These are phyloP conservation scores for Serinus canaria DNA, from an alignment of 2,113 vertebrate genomes.

Conservation along the genomic window DNA sequence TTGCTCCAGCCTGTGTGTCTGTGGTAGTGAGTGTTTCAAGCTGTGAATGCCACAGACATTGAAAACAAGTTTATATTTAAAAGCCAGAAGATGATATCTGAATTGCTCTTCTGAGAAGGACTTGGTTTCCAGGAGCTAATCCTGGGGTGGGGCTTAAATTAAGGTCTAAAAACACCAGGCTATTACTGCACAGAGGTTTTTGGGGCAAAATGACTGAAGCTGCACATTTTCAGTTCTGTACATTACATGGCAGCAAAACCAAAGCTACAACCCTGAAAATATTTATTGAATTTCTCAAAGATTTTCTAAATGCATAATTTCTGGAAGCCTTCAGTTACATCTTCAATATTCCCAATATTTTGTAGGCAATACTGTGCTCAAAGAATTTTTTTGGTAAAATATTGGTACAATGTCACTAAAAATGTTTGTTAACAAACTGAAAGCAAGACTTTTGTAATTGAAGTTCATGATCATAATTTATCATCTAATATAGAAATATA, in stretches of 20 bases:
- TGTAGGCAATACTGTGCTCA: neutral
- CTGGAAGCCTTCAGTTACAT: neutral
- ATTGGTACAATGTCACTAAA: neutral
- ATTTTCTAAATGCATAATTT: neutral
- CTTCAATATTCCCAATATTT: neutral
- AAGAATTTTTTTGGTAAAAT: neutral
- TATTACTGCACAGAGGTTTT: neutral
- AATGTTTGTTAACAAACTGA: neutral
- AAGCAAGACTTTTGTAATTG: neutral
- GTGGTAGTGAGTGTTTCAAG: neutral
- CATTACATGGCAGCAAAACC: neutral
- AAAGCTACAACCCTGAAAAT: neutral
- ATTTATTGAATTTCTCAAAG: neutral
- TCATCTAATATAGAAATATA: too few species aligned
- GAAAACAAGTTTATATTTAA: neutral
- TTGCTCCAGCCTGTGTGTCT: neutral
- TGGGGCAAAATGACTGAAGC: neutral
- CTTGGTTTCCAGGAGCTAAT: neutral
- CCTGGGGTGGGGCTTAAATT: neutral
- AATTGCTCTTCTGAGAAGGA: neutral
- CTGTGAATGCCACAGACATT: neutral
- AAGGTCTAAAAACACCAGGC: neutral
- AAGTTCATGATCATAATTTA: fast-evolving
- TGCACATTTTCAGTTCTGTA: neutral
- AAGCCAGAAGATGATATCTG: neutral